Evolutionary conservation across 2,888 invertebrate species (phyloP), one percentile per base, ranked within the genome.

Genomic region (Drosophila ochracea): DNA sequence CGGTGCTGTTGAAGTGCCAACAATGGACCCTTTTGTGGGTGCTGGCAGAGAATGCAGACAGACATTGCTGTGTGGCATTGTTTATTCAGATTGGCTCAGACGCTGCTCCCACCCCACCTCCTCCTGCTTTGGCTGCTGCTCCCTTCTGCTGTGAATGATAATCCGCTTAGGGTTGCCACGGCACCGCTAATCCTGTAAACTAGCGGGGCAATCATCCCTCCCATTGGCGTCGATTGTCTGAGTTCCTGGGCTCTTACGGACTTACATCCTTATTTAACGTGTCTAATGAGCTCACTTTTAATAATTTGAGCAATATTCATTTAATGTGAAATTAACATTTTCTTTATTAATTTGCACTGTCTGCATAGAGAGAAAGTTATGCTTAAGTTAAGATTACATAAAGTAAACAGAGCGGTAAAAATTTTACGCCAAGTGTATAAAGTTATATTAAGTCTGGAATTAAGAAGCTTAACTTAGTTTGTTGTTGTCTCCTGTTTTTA

Each of bases 121-220:
- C 9, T 9, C 7, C 16, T 25, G 25, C 21, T 7, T 4, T 21
- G 13, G n/a, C 25, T 43, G 43, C 10, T 41, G 35, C 16, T n/a
- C 25, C n/a, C 39, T 11, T 25, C 41, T 55, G 65, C 37, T 60
- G 49, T 28, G 57, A 37, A 68, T 72, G 59, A 60, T 84, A 89
- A 89, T 82, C 85, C 73, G 71, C 90, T 89, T 89, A 84, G 80
- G 69, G 84, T 80, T 85, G 80, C 88, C 69, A 78, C 57, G 88
- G 77, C 75, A 78, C 78, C 76, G 76, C 68, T 78, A 84, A 89
- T 87, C 82, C 80, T 67, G 65, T 76, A 67, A 84, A 79, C 82
- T 79, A 77, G 79, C 82, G 54, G 25, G 68, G 65, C 68, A 73
- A 86, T 82, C 84, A 70, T 41, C 39, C 28, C n/a, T 68, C 62